These are phyloP conservation scores for Amphimallon solstitiale DNA, from an alignment of 2,888 invertebrate species.

Conservation along the genomic window DNA sequence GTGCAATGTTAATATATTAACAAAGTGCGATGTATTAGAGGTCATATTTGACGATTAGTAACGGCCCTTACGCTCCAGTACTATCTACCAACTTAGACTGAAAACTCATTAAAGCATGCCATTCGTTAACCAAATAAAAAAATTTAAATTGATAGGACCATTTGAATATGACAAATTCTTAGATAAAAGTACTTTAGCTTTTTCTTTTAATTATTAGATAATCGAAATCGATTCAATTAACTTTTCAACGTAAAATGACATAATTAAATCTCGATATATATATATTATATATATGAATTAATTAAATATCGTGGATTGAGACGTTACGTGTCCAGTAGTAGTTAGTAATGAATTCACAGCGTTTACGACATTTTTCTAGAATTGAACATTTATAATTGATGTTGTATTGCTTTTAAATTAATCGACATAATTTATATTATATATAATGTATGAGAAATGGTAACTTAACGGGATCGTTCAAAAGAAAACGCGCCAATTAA, in stretches of 20 bases:
- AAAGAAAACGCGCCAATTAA: conserved; percentile 16
- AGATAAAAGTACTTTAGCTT: too few relatives aligned
- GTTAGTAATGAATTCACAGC: conserved; percentile 12
- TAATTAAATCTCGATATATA: background rate
- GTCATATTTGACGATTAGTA: too few relatives aligned
- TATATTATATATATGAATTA: background rate
- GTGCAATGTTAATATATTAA: too few relatives aligned
- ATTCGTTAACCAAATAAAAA: too few relatives aligned
- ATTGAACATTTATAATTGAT: conserved; percentile 10
- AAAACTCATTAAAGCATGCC: too few relatives aligned
- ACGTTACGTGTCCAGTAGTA: background rate
- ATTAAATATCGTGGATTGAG: conserved; percentile 12
- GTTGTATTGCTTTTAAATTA: conserved; percentile 15
- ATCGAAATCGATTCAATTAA: background rate
- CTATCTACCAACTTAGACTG: too few relatives aligned
- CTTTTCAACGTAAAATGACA: background rate
- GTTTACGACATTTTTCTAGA: conserved; percentile 9
- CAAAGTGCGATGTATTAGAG: too few relatives aligned
- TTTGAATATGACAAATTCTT: too few relatives aligned
- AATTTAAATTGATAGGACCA: too few relatives aligned
- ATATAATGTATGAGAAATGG: conserved; percentile 7
- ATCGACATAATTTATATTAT: conserved; percentile 6
- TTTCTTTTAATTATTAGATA: too few relatives aligned
- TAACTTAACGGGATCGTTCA: conserved; percentile 11
- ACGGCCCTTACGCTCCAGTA: too few relatives aligned